Evolutionary conservation across 2,888 invertebrate genomes (phyloP), one percentile per base, ranked within the genome.

Genomic region (Coelogynopora nodosa): DNA sequence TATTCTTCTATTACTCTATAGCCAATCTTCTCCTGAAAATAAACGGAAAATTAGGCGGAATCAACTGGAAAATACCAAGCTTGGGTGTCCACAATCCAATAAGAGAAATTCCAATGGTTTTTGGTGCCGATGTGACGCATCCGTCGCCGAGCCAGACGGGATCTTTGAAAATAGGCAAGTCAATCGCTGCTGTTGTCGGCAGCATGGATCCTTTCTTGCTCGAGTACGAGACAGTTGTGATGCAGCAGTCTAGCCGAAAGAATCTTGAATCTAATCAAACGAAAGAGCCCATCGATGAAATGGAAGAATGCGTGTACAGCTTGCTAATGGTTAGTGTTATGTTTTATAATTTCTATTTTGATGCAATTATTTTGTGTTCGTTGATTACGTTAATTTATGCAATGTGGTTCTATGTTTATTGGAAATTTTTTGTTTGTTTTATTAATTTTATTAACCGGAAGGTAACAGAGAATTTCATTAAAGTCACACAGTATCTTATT

Each of bases 71-170:
- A 13, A 31, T 87, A 23, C 27, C 26, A 10, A 28, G 81, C 30
- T 82, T 87, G 10, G 18, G 28, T 23, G 13, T 0, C 83, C 23
- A 23, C n/a, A 1, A 13, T 2, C 29, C 85, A 0, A 85, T 86
- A 29, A 82, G 84, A 23, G 87, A 86, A 26, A 26, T 23, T 67
- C 67, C 84, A 30, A 87, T 87, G 30, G 87, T 87, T 23, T 88
- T 88, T 67, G 88, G 88, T 29, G 87, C 86, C 30, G 88, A 88
- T 85, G 87, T 88, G 0, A 88, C 87, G n/a, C 88, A 88, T 86
- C 86, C 88, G 0, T 26, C 88, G 5, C 85, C 87, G 10, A 82
- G 81, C 5, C 29, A 30, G n/a, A 26, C 18, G 1, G 1, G 27
- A 1, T 23, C 1, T 1, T n/a, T n/a, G n/a, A 67, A 67, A n/a